These are phyloP conservation scores for Spodoptera frugiperda DNA, from an alignment of 1,140 invertebrate genomes.

Conservation along the genomic window DNA sequence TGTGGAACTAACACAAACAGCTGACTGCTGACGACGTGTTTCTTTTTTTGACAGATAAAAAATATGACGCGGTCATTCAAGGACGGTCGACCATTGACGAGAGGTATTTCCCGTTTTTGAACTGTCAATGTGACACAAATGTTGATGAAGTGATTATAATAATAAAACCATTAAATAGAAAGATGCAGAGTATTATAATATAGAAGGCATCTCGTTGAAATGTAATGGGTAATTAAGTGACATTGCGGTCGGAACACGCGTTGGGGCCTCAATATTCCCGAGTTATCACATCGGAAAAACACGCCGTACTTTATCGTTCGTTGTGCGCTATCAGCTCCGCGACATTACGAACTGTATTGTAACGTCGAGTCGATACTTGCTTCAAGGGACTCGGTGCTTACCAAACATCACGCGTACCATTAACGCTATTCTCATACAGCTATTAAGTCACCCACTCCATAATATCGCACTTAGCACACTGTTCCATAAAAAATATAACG, in stretches of 20 bases:
- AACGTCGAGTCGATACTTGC: constrained; percentile 8
- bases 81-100: constrained; percentile 74
- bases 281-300: constrained; percentile 81
- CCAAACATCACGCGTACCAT: constrained; percentile 8
- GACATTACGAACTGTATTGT: constrained; percentile 52
- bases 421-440: background rate
- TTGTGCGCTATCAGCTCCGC: constrained; percentile 78
- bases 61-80: constrained; percentile 80
- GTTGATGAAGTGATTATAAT: constrained; percentile 60
- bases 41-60: constrained; percentile 78
- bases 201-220: constrained; percentile 47
- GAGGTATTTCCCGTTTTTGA: constrained; percentile 78
- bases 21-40: constrained; percentile 76
- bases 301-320: constrained; percentile 78
- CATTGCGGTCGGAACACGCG: constrained; percentile 46
- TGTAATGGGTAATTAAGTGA: constrained; percentile 40
- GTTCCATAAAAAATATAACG: background rate
- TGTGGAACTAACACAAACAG: constrained; percentile 80
- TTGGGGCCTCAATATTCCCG: constrained; percentile 67
- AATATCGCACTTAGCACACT: constrained; percentile 8
- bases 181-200: constrained; percentile 36
- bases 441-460: constrained; percentile 4
- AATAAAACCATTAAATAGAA: constrained; percentile 57
- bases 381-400: constrained; percentile 33
- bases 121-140: constrained; percentile 66